Percentiles rank a stretch among this genome's conserved stretches.
phyloP scores from a whole-genome alignment of 2,113 vertebrate genomes.

The Circaetus cinerascens region DNA sequence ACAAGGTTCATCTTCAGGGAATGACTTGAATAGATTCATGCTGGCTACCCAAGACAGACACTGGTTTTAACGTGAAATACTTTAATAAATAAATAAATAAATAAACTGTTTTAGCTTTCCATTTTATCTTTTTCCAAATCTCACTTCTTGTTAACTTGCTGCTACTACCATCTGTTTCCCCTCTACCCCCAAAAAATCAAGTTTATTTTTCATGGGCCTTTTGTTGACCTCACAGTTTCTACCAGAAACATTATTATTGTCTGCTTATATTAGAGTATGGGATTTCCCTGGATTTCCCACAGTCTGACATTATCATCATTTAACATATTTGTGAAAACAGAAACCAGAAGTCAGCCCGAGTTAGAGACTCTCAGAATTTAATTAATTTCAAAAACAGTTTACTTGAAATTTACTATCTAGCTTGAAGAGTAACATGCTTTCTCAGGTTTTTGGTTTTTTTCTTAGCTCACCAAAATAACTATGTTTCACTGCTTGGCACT shows the following conservation, averaged over 20 bases:
- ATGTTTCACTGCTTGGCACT: not conserved
- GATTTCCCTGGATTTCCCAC: not conserved
- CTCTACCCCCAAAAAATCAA: not conserved
- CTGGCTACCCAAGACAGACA: not conserved
- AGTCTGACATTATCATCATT: not conserved
- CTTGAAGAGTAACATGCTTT: not conserved
- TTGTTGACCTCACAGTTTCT: not conserved
- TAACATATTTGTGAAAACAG: not conserved
- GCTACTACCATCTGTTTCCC: not conserved
- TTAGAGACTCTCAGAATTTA: not conserved
- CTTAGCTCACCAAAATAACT: not conserved
- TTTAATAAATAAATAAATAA: not conserved
- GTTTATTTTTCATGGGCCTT: not conserved
- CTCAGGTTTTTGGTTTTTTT: not conserved
- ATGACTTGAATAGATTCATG: not conserved
- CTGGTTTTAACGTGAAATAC: not conserved
- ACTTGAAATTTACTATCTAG: not conserved
- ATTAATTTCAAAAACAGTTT: not conserved
- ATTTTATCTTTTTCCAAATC: accelerated
- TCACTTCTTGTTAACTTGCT: not conserved
- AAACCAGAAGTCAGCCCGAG: not conserved
- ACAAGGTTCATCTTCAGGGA: not conserved
- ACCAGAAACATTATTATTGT: not conserved
- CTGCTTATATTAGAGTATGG: not conserved
- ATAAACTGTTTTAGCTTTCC: no score